These are phyloP conservation scores for Trissolcus basalis DNA, from an alignment of 1,140 invertebrate genomes.

Conservation along the genomic window DNA sequence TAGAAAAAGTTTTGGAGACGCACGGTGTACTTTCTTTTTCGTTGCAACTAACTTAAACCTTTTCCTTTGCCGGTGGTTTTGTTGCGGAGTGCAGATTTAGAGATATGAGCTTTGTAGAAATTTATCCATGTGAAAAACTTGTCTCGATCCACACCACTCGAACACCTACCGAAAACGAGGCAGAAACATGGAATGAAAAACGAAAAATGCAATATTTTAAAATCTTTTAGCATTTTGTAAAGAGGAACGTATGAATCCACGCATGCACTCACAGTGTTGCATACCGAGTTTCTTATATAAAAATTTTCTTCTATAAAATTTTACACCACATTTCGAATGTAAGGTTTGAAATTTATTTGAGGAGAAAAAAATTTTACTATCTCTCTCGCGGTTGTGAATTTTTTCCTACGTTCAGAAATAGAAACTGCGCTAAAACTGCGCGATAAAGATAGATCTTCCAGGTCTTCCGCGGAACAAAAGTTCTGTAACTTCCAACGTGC, in stretches of 20 bases:
- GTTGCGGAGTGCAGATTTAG: conserved; percentile 26
- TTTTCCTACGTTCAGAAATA: no score
- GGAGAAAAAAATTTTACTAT: background rate
- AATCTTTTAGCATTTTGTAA: background rate
- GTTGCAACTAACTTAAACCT: conserved; percentile 28
- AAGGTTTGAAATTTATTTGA: conserved; percentile 5
- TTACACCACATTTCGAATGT: conserved; percentile 6
- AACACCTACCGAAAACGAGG: conserved; percentile 11
- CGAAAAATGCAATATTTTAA: conserved; percentile 7
- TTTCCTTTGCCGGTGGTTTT: conserved; percentile 15
- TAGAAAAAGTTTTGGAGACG: no score
- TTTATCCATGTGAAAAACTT: conserved; percentile 24
- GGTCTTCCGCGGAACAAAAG: conserved; percentile 23
- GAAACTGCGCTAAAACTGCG: no score
- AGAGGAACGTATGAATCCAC: background rate
- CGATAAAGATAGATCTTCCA: conserved; percentile 1
- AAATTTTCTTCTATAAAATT: background rate
- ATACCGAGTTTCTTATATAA: conserved; percentile 6
- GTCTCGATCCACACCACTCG: conserved; percentile 15
- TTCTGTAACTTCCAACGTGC: background rate
- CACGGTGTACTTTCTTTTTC: conserved; percentile 10
- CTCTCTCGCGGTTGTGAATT: background rate
- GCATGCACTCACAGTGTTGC: background rate
- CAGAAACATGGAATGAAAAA: conserved; percentile 1
- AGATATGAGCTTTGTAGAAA: conserved; percentile 38